These are phyloP conservation scores for Microtus richardsoni DNA, from an alignment of 2,113 vertebrate genomes.

Conservation along the genomic window DNA sequence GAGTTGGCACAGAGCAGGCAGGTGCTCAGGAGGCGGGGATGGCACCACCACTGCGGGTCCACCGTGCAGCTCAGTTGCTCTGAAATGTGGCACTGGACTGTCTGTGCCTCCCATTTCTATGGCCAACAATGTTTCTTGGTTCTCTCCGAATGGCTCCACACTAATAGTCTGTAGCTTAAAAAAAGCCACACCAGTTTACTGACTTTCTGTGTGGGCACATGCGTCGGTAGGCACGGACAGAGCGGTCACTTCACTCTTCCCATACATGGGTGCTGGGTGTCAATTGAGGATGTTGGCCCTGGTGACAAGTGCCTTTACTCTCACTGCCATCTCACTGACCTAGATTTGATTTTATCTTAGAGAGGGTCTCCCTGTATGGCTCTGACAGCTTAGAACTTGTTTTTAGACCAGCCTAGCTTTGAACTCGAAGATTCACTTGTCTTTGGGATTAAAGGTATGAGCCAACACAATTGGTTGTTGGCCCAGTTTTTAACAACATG, in stretches of 20 bases:
- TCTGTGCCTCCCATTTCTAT: not conserved
- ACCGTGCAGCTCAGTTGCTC: not conserved
- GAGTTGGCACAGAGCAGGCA: not conserved
- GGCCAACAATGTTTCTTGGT: not conserved
- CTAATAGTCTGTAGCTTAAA: not conserved
- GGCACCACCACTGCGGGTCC: fast-evolving
- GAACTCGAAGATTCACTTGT: not conserved
- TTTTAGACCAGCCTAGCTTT: not conserved
- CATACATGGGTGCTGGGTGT: not conserved
- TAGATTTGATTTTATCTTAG: not conserved
- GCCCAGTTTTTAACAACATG: not conserved
- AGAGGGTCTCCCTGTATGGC: not conserved
- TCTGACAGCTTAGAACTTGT: not conserved
- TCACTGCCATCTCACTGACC: not conserved
- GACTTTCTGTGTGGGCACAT: not conserved
- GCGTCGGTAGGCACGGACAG: not conserved
- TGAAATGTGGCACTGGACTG: not conserved
- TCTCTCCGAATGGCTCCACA: not conserved
- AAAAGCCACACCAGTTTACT: not conserved
- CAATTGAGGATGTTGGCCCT: not conserved
- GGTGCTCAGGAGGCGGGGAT: not conserved
- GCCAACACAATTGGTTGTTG: not conserved
- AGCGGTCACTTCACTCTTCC: not conserved
- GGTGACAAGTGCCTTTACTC: not conserved
- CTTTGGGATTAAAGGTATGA: not conserved